These are phyloP conservation scores for Campylomormyrus numenius DNA, from an alignment of 2,113 vertebrate species.

Conservation along the genomic window DNA sequence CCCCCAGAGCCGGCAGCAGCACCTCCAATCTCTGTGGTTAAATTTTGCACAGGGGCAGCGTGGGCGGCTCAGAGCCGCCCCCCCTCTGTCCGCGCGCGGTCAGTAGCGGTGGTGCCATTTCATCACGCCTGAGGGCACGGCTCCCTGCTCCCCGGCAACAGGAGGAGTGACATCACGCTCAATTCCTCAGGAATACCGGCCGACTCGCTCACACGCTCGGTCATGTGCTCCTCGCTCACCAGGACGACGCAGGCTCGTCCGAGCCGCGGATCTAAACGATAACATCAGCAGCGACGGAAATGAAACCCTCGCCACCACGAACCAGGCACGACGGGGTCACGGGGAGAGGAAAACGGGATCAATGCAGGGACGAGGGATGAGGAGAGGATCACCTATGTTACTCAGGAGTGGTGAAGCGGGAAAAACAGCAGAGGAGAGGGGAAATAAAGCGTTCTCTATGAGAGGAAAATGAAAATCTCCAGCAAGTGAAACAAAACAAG, in stretches of 20 bases:
- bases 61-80: neutral
- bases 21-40: slow-evolving; percentile 35
- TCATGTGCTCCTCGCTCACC: neutral
- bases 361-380: neutral
- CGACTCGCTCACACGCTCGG: neutral
- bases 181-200: neutral
- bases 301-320: neutral
- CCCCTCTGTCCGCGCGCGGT: neutral
- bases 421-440: neutral
- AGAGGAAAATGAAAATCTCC: neutral
- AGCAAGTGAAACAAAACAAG: neutral
- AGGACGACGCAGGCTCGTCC: neutral
- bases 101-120: neutral
- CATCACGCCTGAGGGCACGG: neutral
- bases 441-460: neutral
- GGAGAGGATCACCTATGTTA: neutral
- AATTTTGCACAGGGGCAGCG: slow-evolving; percentile 44
- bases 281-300: neutral
- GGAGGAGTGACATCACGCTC: neutral
- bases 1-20: slow-evolving; percentile 37
- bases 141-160: neutral
- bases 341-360: neutral
- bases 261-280: neutral
- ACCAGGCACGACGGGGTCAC: neutral
- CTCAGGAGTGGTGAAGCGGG: neutral